These are phyloP conservation scores for Xenopus laevis DNA, from an alignment of 2,113 vertebrate genomes.

Conservation along the genomic window DNA sequence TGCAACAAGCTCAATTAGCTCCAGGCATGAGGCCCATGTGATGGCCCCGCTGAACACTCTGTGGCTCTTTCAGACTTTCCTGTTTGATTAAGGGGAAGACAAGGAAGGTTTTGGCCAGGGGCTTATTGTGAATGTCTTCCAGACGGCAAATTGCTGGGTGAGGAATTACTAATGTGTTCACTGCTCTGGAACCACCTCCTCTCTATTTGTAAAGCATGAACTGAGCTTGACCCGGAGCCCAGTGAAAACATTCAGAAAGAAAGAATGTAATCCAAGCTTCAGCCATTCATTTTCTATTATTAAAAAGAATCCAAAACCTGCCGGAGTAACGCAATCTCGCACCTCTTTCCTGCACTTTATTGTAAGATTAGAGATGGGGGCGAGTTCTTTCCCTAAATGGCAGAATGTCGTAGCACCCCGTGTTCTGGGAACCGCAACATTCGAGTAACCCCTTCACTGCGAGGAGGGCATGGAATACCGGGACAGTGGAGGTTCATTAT, in stretches of 20 bases:
- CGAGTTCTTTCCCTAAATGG: slow-evolving; percentile 10
- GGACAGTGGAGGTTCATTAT: no score
- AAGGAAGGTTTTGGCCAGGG: slow-evolving; percentile 48
- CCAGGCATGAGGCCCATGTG: no score
- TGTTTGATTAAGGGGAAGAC: slow-evolving; percentile 48
- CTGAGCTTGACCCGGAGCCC: slow-evolving; percentile 70
- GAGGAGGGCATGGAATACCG: no score
- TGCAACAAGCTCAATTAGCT: no score
- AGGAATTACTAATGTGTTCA: slow-evolving; percentile 47
- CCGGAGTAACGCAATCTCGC: not conserved
- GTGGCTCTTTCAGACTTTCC: slow-evolving; percentile 25
- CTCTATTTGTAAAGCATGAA: slow-evolving; percentile 70
- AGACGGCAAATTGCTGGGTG: slow-evolving; percentile 42
- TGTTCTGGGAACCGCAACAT: not conserved
- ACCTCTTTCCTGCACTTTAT: slow-evolving; percentile 49
- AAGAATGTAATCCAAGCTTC: slow-evolving; percentile 71
- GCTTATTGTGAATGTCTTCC: slow-evolving; percentile 38
- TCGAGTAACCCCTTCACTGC: not conserved
- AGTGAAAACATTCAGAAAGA: slow-evolving; percentile 61
- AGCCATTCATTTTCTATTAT: slow-evolving; percentile 47
- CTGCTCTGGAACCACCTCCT: slow-evolving; percentile 51
- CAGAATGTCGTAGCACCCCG: not conserved
- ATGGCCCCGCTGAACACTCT: slow-evolving; percentile 1
- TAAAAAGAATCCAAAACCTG: not conserved
- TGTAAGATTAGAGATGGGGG: slow-evolving; percentile 32